Evolutionary conservation across 2,797 vertebrate genomes (phyloP), one percentile per base, ranked within the genome.

Genomic region (Danio albolineatus): DNA sequence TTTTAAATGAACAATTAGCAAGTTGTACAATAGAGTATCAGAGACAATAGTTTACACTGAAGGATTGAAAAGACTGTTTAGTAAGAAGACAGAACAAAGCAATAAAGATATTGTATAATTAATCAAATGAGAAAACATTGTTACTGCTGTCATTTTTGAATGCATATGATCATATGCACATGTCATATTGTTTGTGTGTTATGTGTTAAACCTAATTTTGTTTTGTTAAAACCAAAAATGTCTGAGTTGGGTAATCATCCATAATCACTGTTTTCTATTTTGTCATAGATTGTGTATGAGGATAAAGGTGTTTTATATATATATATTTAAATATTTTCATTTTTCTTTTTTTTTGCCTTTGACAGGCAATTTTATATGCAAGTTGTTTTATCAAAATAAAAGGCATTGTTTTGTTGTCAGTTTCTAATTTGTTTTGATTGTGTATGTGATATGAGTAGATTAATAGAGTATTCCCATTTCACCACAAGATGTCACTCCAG

Each of bases 361-460:
- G 19, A 46, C 54, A 59, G 54, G 0, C 14, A n/a, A 10, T 57
- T 72, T 72, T 44, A 73, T 46, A 44, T 44, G 9, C 71, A 73
- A 48, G 13, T 59, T 9, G 17, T 59, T 41, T 73, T 5, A 12
- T 10, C 13, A n/a, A 66, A 76, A 66, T 65, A 65, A 76, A 65
- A 41, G 4, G 0, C 13, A 41, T 53, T 53, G 8, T 28, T 28
- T 28, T 8, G 28, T 48, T 61, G 1, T 41, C 38, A 8, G 4
- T 74, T 62, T 57, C 17, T 3, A 1, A 5, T 41, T 10, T 0
- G 17, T 21, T 53, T 60, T 12, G 6, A 14, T 19, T 8, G 9
- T 48, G 19, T 46, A 4, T 3, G 28, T 28, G 28, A 28, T 28
- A 28, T 28, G 28, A 28, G 28, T 28, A 28, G 28, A 28, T 28